These are phyloP conservation scores for Mesorhabditis sp. DNA, from an alignment of 2,888 invertebrate genomes.

Conservation along the genomic window DNA sequence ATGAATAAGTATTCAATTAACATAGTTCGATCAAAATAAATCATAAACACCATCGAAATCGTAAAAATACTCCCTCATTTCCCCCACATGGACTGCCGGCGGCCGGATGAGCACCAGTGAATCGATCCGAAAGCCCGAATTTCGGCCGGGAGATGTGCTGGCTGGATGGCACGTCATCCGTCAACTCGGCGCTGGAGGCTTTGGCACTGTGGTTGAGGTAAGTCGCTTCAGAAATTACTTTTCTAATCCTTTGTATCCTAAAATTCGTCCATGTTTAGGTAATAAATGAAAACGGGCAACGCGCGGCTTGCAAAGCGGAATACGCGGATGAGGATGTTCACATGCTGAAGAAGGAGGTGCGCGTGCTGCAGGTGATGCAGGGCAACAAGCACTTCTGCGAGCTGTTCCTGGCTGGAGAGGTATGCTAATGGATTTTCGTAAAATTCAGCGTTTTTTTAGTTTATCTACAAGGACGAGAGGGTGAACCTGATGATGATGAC, in stretches of 20 bases:
- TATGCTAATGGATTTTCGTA: neutral
- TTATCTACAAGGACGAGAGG: conserved; percentile 8
- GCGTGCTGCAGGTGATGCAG: conserved; percentile 30
- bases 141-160: neutral
- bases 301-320: conserved; percentile 42
- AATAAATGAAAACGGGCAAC: conserved; percentile 16
- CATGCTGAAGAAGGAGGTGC: conserved; percentile 28
- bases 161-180: conserved; percentile 15
- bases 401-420: conserved; percentile 27
- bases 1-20: too few relatives aligned
- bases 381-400: conserved; percentile 36
- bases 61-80: too few relatives aligned
- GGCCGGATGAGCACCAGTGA: neutral
- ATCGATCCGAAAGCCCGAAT: neutral
- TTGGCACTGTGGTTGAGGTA: conserved; percentile 42
- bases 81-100: too few relatives aligned
- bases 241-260: neutral
- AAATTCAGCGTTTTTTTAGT: conserved; percentile 6
- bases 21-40: too few relatives aligned
- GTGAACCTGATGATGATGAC: conserved; percentile 47
- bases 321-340: conserved; percentile 21
- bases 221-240: neutral
- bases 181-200: conserved; percentile 46
- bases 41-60: too few relatives aligned
- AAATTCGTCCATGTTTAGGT: neutral